These are phyloP conservation scores for Zaprionus camerounensis DNA, from an alignment of 1,140 invertebrate species.

Conservation along the genomic window DNA sequence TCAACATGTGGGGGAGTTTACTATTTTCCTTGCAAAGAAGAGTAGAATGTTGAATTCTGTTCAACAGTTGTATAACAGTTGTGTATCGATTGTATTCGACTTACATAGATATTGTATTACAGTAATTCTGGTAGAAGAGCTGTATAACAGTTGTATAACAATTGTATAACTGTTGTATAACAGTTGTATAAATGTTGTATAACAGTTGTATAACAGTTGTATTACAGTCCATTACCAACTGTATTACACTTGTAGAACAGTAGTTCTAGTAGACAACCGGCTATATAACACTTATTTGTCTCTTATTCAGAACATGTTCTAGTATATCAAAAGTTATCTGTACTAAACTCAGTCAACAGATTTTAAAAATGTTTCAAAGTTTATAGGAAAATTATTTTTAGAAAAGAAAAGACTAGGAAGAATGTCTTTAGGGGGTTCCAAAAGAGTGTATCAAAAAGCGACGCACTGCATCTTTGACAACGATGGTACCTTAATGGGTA, in stretches of 20 bases:
- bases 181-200: too few species aligned
- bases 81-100: background rate
- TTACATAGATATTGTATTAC: background rate
- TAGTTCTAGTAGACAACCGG: too few species aligned
- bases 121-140: too few species aligned
- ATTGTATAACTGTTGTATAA: background rate
- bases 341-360: background rate
- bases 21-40: background rate
- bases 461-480: constrained; percentile 63
- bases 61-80: background rate
- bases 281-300: too few species aligned
- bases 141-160: background rate
- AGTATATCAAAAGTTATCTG: background rate
- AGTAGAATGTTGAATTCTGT: background rate
- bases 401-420: background rate
- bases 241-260: too few species aligned
- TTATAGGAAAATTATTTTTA: background rate
- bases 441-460: constrained; percentile 22
- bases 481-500: constrained; percentile 67
- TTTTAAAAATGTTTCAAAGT: background rate
- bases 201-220: too few species aligned
- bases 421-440: background rate
- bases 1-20: background rate
- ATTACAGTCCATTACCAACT: too few species aligned
- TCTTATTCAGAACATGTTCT: background rate